These are phyloP conservation scores for Simalia tracyae DNA, from an alignment of 2,797 vertebrate genomes.

Conservation along the genomic window DNA sequence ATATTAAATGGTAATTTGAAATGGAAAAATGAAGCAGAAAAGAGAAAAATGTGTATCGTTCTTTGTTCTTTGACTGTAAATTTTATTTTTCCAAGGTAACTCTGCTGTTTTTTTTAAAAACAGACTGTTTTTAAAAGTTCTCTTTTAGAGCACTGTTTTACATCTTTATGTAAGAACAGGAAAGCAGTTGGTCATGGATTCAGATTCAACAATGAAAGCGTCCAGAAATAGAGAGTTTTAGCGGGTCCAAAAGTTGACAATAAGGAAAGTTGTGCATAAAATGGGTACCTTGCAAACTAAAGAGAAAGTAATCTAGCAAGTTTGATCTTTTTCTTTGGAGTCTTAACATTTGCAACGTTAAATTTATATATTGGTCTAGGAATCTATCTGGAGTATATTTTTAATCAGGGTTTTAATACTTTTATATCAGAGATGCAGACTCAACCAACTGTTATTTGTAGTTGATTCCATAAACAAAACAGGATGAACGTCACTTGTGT, in stretches of 20 bases:
- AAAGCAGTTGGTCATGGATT: background rate
- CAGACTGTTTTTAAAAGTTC: background rate
- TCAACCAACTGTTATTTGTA: conserved; percentile 28
- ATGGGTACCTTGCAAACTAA: background rate
- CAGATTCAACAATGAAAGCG: background rate
- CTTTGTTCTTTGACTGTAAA: background rate
- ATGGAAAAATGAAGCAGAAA: background rate
- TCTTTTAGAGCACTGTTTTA: background rate
- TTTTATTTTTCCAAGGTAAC: background rate
- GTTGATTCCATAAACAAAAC: conserved; percentile 40
- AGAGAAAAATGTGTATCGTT: background rate
- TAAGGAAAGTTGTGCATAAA: background rate
- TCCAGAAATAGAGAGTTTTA: background rate
- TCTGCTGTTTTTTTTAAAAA: background rate
- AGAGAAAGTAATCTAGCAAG: conserved; percentile 8
- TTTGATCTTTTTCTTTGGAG: background rate
- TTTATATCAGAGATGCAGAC: conserved; percentile 28
- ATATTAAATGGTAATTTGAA: background rate
- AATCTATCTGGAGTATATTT: conserved; percentile 8
- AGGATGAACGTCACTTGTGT: conserved; percentile 26
- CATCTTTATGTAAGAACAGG: background rate
- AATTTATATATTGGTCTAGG: background rate
- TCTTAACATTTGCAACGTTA: conserved; percentile 4
- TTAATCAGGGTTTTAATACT: background rate
- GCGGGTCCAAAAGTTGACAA: background rate